A percentile compares a stretch with the other conserved stretches of the same genome.
Conservation (phyloP, 2,888 invertebrate genomes). For the Parascotia fuliginaria region DNA sequence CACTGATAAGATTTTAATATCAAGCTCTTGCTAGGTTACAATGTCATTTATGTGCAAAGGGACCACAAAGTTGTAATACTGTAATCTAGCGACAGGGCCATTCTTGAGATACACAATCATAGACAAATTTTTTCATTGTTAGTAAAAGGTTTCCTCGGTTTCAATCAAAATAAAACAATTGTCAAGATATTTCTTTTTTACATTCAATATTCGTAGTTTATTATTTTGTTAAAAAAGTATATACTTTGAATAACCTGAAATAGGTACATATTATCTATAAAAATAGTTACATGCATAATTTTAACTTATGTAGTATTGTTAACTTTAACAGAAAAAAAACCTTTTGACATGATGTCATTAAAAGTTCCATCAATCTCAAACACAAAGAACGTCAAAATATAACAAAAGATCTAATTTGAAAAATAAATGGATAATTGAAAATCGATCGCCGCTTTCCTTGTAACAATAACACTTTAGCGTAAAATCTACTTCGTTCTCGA, state of each 20-base stretch:
- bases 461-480: constrained; percentile 66
- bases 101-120: not conserved
- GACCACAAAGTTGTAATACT: not conserved
- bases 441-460: constrained; percentile 48
- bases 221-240: too few species aligned
- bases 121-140: not conserved
- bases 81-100: not conserved
- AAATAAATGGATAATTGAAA: constrained; percentile 26
- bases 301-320: too few species aligned
- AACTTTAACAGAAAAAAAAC: too few species aligned
- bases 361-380: too few species aligned
- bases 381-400: too few species aligned
- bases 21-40: constrained; percentile 11
- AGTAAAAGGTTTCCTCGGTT: not conserved
- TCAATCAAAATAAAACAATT: too few species aligned
- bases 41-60: not conserved
- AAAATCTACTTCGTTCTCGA: constrained; percentile 60
- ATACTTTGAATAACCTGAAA: too few species aligned
- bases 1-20: constrained; percentile 52
- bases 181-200: too few species aligned
- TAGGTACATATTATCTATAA: too few species aligned
- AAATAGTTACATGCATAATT: too few species aligned
- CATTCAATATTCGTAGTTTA: too few species aligned
- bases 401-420: not conserved
- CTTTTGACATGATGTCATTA: too few species aligned